Evolutionary conservation across 2,113 vertebrate species (phyloP), one percentile per base, ranked within the genome.

Genomic region (Eudyptes chrysolophus): DNA sequence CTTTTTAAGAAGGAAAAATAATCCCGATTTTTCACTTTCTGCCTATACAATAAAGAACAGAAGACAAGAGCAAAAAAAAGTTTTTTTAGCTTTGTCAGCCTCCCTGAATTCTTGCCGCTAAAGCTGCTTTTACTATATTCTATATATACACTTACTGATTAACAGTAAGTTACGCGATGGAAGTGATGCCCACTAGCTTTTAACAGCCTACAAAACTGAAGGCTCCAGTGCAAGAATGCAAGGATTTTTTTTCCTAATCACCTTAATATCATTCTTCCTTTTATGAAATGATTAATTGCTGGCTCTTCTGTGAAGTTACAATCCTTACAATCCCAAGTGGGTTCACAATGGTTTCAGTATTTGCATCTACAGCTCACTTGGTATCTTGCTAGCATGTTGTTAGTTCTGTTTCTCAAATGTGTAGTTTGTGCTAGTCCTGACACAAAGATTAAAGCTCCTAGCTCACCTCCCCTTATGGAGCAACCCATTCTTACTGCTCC

Each of bases 111-210:
- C 52, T 64, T 84, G 26, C 24, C 58, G 66, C 58, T 76, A 76
- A 68, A 84, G n/a, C 22, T 81, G 51, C 29, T 87, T 69, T 87
- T 64, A 66, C 51, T 74, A 7, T 66, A 52, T 40, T 40, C 40
- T 54, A 27, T 34, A 85, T 51, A 24, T 42, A 49, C 8, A 71
- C 29, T 51, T 44, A 29, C 6, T 72, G 44, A 83, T 65, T 79
- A 68, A 62, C 85, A 66, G 20, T 42, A 64, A 89, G 14, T 52
- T 62, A 51, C 0, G 0, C 0, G 1, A 68, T 40, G 16, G 52
- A 87, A 82, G 16, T 12, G 22, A 92, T 79, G 15, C 1, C 1
- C 30, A 36, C 14, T 32, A 65, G 24, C 57, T 82, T 93, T 83
- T 62, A 40, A 58, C 9, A 79, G 11, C 25, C 19, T 64, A 75